Conservation (phyloP, 1,140 invertebrate genomes). For the Drosophila baimaii region DNA sequence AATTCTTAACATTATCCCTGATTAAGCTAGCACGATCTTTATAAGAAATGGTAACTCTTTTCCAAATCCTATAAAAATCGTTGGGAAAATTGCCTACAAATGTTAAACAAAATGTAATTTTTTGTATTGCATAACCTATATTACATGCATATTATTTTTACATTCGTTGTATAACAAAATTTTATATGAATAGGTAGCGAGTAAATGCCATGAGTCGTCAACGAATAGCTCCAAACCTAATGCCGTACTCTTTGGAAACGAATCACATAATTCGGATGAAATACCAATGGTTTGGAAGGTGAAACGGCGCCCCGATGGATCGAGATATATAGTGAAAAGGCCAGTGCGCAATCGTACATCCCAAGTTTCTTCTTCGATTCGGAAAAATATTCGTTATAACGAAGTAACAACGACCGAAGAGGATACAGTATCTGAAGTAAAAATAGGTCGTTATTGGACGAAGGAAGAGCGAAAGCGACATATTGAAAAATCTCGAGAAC, state of each 20-base stretch:
- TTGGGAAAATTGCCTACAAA: too few relatives aligned
- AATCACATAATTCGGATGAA: conserved; percentile 42
- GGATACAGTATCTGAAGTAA: conserved; percentile 92
- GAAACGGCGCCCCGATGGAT: conserved; percentile 91
- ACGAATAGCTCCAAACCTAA: conserved; percentile 26
- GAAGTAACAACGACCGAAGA: conserved; percentile 91
- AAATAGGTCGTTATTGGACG: conserved; percentile 92
- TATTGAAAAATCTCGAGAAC: conserved; percentile 88
- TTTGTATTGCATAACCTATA: too few relatives aligned
- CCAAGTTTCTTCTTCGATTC: conserved; percentile 43
- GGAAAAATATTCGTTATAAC: conserved; percentile 86
- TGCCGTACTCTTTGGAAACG: conserved; percentile 31
- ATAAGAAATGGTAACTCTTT: too few relatives aligned
- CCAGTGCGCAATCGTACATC: conserved; percentile 89
- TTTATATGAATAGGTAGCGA: too few relatives aligned
- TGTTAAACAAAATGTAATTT: background rate
- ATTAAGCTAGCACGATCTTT: too few relatives aligned
- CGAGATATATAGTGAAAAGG: conserved; percentile 90
- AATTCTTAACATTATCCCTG: too few relatives aligned
- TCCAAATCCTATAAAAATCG: too few relatives aligned
- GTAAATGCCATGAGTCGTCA: conserved; percentile 23
- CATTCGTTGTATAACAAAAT: too few relatives aligned
- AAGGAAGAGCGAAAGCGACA: conserved; percentile 92
- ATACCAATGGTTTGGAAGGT: conserved; percentile 91
- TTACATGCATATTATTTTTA: too few relatives aligned